Conservation (phyloP, 2,113 vertebrate species). For the Atractosteus spatula region DNA sequence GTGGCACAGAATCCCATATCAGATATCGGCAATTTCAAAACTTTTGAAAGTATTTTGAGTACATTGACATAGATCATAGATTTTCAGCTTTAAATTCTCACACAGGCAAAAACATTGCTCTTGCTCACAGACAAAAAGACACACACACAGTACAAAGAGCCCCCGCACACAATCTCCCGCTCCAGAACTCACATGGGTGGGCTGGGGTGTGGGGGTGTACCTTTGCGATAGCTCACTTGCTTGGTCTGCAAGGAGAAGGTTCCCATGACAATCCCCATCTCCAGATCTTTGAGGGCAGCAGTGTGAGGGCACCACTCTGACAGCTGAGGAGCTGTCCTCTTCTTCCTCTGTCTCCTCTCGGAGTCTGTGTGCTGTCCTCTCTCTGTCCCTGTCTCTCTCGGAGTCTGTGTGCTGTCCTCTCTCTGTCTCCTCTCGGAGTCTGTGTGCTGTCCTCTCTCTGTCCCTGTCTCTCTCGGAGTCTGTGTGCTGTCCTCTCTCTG, state of each 20-base stretch:
- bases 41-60: no score
- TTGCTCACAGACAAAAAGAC: constrained; percentile 9
- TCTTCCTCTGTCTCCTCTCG: constrained; percentile 8
- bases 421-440: constrained; percentile 9
- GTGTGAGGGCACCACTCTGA: neutral
- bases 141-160: constrained; percentile 6
- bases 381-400: constrained; percentile 38
- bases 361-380: neutral
- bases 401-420: constrained; percentile 5
- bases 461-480: constrained; percentile 32
- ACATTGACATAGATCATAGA: no score
- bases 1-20: no score
- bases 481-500: constrained; percentile 25
- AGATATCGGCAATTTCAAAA: no score
- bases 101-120: neutral
- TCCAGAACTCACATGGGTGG: neutral
- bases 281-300: constrained; percentile 28
- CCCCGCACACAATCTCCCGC: neutral
- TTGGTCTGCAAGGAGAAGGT: constrained; percentile 67
- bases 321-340: constrained; percentile 11
- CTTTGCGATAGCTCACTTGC: constrained; percentile 63
- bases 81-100: no score
- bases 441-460: constrained; percentile 5
- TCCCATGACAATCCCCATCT: constrained; percentile 69
- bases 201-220: constrained; percentile 45